Conservation (phyloP, 2,888 invertebrate genomes). For the Monopis laevigella region DNA sequence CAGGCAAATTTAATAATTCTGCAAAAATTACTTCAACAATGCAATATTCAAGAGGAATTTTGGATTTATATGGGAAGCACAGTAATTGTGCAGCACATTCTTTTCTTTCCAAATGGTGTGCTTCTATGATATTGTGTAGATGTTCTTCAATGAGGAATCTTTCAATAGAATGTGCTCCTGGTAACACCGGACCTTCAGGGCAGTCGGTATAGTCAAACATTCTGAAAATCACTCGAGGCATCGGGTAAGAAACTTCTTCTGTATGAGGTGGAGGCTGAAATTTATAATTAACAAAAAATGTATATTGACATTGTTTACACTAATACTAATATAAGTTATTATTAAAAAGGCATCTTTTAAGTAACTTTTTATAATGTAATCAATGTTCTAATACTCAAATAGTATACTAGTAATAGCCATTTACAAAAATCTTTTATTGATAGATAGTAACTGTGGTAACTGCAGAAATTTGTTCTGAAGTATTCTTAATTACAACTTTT, state of each 20-base stretch:
- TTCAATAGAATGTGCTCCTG: constrained; percentile 97
- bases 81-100: constrained; percentile 94
- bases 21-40: constrained; percentile 97
- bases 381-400: too few relatives aligned
- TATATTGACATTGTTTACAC: too few relatives aligned
- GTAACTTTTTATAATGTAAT: too few relatives aligned
- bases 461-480: too few relatives aligned
- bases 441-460: too few relatives aligned
- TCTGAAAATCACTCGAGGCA: constrained; percentile 93
- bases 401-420: too few relatives aligned
- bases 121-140: constrained; percentile 90
- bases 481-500: too few relatives aligned
- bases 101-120: constrained; percentile 88
- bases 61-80: constrained; percentile 91
- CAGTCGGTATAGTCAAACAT: constrained; percentile 99
- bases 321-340: too few relatives aligned
- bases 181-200: constrained; percentile 90
- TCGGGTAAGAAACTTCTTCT: constrained; percentile 88
- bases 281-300: neutral
- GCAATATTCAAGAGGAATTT: constrained; percentile 97
- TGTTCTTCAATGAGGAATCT: constrained; percentile 98
- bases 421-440: too few relatives aligned
- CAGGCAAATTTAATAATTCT: constrained; percentile 92
- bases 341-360: too few relatives aligned
- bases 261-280: constrained; percentile 90